phyloP scores from a whole-genome alignment of 1,140 invertebrate genomes.

The Aphelinus atriplicis region DNA sequence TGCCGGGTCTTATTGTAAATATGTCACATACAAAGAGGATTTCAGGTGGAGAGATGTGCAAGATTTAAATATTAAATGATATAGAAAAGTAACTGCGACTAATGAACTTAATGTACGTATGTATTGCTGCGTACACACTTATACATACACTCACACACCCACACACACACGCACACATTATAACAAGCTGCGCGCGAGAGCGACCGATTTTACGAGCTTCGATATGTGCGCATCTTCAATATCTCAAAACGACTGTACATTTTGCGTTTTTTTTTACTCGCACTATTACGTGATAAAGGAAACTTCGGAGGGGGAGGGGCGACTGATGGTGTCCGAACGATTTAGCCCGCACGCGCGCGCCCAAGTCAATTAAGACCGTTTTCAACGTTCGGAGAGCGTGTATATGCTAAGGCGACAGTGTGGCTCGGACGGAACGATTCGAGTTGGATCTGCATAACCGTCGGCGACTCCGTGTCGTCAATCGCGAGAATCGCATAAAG shows the following conservation, averaged over 20 bases:
- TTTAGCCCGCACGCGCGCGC: conserved; percentile 5
- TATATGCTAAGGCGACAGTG: no score
- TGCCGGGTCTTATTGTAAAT: conserved; percentile 29
- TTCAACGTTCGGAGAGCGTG: no score
- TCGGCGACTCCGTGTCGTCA: no score
- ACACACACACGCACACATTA: conserved; percentile 4
- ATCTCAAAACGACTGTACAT: background rate
- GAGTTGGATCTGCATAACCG: no score
- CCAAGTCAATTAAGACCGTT: conserved; percentile 26
- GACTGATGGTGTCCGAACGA: background rate
- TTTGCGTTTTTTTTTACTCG: background rate
- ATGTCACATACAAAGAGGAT: conserved; percentile 24
- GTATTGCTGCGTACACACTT: conserved; percentile 57
- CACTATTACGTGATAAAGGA: background rate
- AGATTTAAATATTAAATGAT: conserved; percentile 30
- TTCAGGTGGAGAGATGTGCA: conserved; percentile 33
- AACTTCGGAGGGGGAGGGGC: background rate
- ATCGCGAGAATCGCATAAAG: no score
- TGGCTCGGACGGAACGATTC: no score
- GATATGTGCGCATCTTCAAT: background rate
- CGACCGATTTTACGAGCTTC: conserved; percentile 12
- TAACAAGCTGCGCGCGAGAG: conserved; percentile 2
- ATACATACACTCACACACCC: conserved; percentile 20
- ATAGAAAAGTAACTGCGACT: no score
- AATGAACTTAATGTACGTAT: conserved; percentile 44